phyloP scores from a whole-genome alignment of 2,113 vertebrate species.

The Pyxicephalus adspersus region DNA sequence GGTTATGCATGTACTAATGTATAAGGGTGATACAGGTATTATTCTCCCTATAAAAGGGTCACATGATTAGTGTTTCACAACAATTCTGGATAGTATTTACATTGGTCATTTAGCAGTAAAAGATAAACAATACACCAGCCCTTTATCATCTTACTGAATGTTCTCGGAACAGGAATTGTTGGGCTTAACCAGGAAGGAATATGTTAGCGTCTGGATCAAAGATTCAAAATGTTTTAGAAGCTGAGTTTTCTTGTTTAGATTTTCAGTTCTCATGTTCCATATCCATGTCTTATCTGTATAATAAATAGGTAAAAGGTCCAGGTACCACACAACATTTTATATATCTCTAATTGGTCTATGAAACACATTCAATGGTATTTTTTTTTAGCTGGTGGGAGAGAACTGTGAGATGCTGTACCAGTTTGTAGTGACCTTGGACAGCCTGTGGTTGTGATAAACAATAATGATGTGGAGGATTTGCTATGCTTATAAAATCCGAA shows the following conservation, averaged over 20 bases:
- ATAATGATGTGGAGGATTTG: background rate
- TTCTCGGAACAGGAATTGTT: conserved; percentile 40
- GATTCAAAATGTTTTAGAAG: background rate
- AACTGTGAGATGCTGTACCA: background rate
- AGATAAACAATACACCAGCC: conserved; percentile 6
- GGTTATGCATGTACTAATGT: no score
- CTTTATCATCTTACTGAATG: conserved; percentile 30
- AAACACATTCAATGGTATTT: no score
- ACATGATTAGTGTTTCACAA: no score
- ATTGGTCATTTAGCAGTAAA: background rate
- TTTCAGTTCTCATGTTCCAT: background rate
- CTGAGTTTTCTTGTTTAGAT: no score
- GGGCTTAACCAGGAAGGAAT: conserved; percentile 49
- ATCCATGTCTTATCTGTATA: background rate
- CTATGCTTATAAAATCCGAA: background rate
- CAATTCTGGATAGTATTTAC: background rate
- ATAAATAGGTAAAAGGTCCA: background rate
- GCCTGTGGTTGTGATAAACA: conserved; percentile 13
- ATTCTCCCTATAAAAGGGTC: no score
- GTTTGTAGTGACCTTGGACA: conserved; percentile 22
- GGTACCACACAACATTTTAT: background rate
- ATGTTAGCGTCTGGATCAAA: background rate
- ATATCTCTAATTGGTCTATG: background rate
- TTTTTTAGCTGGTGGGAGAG: conserved; percentile 19
- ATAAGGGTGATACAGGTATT: no score